A percentile compares a stretch with the other conserved stretches of the same genome.
Conservation (phyloP, 2,888 invertebrate species). For the Agriopis marginaria region DNA sequence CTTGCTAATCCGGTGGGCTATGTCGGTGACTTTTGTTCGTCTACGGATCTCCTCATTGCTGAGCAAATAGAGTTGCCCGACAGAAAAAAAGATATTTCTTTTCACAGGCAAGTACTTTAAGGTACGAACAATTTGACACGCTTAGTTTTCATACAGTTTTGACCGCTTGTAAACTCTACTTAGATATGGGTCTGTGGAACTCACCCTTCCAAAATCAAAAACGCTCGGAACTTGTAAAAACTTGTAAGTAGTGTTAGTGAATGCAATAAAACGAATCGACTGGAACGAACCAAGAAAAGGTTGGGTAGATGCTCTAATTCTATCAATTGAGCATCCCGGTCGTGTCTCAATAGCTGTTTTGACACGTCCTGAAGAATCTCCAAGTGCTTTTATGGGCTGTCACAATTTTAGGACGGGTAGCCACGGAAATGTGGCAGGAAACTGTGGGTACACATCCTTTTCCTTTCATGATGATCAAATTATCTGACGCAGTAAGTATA, state of each 20-base stretch:
- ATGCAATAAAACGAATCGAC: slow-evolving; percentile 57
- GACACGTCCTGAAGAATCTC: slow-evolving; percentile 30
- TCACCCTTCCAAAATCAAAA: slow-evolving; percentile 47
- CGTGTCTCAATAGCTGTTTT: slow-evolving; percentile 31
- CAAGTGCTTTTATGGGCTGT: slow-evolving; percentile 28
- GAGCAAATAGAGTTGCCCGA: no score
- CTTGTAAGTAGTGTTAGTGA: slow-evolving; percentile 60
- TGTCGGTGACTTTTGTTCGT: no score
- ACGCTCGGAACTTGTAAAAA: slow-evolving; percentile 60
- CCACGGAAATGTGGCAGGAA: slow-evolving; percentile 8
- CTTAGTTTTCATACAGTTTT: no score
- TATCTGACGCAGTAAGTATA: neutral
- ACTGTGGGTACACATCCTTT: slow-evolving; percentile 1
- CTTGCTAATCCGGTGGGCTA: no score
- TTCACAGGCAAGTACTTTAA: no score
- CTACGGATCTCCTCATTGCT: no score
- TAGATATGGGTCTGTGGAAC: neutral
- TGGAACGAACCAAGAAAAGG: slow-evolving; percentile 43
- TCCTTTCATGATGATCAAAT: neutral
- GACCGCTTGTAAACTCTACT: no score
- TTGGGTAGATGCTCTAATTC: slow-evolving; percentile 38
- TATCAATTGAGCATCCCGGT: slow-evolving; percentile 30
- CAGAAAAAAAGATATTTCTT: no score
- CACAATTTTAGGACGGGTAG: slow-evolving; percentile 13
- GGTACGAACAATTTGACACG: no score